Evolutionary conservation across 2,113 vertebrate species (phyloP).

Genomic region (Nematolebias whitei): DNA sequence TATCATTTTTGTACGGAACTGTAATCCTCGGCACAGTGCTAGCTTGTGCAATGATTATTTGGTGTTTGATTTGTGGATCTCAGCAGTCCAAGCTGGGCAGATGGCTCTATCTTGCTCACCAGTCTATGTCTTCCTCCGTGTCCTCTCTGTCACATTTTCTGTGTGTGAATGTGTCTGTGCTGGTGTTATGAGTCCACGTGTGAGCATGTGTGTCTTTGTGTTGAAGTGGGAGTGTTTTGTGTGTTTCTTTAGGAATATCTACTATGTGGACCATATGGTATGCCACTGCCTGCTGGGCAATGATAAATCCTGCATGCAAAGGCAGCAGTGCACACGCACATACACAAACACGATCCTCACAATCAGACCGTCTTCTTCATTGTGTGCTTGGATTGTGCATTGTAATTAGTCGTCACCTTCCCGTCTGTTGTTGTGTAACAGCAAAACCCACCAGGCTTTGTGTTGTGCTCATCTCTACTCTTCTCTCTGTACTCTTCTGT

Average conservation of each 20-base stretch:
- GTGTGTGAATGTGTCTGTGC: slow-evolving; percentile 16
- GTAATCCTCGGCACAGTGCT: slow-evolving; percentile 3
- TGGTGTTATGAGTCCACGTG: slow-evolving; percentile 14
- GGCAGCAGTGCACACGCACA: slow-evolving; percentile 45
- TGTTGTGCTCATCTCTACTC: slow-evolving; percentile 56
- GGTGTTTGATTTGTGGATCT: slow-evolving; percentile 44
- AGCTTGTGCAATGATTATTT: slow-evolving; percentile 44
- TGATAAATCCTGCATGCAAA: slow-evolving; percentile 71
- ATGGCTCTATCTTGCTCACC: slow-evolving; percentile 49
- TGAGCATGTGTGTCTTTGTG: slow-evolving; percentile 35
- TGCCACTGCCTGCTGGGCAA: slow-evolving; percentile 72
- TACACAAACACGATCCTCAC: slow-evolving; percentile 19
- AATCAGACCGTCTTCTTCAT: slow-evolving; percentile 45
- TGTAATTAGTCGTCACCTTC: slow-evolving; percentile 65
- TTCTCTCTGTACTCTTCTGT: slow-evolving; percentile 18
- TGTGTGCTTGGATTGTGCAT: slow-evolving; percentile 48
- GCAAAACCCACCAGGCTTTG: slow-evolving; percentile 31
- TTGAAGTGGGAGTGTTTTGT: slow-evolving; percentile 37
- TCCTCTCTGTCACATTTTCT: slow-evolving; percentile 18
- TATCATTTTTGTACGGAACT: slow-evolving; percentile 9
- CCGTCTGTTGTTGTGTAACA: slow-evolving; percentile 53
- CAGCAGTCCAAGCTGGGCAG: slow-evolving; percentile 44
- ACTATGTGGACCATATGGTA: slow-evolving; percentile 70
- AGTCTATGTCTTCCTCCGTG: slow-evolving; percentile 37
- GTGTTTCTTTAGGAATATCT: slow-evolving; percentile 65